These are phyloP conservation scores for Edolisoma coerulescens DNA, from an alignment of 2,113 vertebrate species.

Conservation along the genomic window DNA sequence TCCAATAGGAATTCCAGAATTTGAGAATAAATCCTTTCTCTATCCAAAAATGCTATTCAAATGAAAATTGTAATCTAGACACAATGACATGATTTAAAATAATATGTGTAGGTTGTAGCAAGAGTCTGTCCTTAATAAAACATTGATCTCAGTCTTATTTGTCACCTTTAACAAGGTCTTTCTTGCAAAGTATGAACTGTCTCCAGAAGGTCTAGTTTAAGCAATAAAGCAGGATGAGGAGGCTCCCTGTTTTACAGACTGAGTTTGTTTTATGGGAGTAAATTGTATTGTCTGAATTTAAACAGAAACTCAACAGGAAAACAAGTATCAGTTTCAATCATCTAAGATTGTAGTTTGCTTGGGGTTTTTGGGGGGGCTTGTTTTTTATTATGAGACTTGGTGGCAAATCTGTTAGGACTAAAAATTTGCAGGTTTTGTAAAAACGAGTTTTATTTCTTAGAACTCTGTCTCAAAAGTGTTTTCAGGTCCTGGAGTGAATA, in stretches of 20 bases:
- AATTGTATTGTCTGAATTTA: conserved; percentile 14
- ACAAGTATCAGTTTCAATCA: background rate
- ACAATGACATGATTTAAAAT: background rate
- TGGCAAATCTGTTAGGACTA: conserved; percentile 6
- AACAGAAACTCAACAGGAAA: background rate
- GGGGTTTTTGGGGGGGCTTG: background rate
- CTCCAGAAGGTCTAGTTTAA: conserved; percentile 20
- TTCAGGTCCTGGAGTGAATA: conserved; percentile 10
- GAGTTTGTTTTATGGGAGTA: background rate
- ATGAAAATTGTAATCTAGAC: conserved; percentile 53
- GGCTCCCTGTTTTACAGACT: background rate
- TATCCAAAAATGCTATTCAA: conserved; percentile 1
- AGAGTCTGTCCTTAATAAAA: conserved; percentile 36
- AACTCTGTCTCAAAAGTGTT: conserved; percentile 30
- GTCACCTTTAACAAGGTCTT: background rate
- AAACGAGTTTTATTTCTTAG: background rate
- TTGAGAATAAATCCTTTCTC: conserved; percentile 13
- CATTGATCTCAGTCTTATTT: conserved; percentile 25
- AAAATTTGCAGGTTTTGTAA: background rate
- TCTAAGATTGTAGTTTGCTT: background rate
- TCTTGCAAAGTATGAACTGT: background rate
- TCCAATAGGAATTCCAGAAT: background rate
- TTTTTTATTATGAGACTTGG: conserved; percentile 10
- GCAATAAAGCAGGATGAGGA: background rate
- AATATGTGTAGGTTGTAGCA: background rate